phyloP scores from a whole-genome alignment of 2,888 invertebrate species.

The Drymonia ruficornis region DNA sequence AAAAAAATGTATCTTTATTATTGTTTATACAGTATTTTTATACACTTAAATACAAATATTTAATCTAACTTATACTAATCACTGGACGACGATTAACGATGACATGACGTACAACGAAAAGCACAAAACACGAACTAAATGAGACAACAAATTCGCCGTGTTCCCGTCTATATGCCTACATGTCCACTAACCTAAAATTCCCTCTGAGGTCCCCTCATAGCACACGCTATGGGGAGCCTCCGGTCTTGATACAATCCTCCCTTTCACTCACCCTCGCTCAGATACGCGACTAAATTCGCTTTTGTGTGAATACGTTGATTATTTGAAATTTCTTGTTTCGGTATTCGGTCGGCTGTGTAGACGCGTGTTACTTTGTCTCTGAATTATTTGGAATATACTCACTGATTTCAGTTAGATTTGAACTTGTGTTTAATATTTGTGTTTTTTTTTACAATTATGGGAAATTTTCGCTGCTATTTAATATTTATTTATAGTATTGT shows the following conservation, averaged over 20 bases:
- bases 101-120: conserved; percentile 83
- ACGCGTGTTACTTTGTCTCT: conserved; percentile 29
- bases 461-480: no score
- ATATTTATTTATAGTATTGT: no score
- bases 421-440: background rate
- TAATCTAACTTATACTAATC: conserved; percentile 52
- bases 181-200: conserved; percentile 85
- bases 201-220: conserved; percentile 75
- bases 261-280: conserved; percentile 78
- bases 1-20: conserved; percentile 29
- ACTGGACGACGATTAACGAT: conserved; percentile 79
- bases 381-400: conserved; percentile 40
- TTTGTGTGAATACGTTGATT: conserved; percentile 77
- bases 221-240: conserved; percentile 73
- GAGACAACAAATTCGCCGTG: conserved; percentile 85
- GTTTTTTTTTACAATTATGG: background rate
- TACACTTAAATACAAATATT: conserved; percentile 36
- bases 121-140: conserved; percentile 84
- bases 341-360: conserved; percentile 44
- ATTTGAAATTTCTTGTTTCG: conserved; percentile 76
- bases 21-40: conserved; percentile 24
- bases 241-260: conserved; percentile 79
- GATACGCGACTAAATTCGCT: conserved; percentile 78
- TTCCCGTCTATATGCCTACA: conserved; percentile 85
- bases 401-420: background rate